phyloP scores from a whole-genome alignment of 53 echinoderm and acorn worm species.

The Stichopus horrens region DNA sequence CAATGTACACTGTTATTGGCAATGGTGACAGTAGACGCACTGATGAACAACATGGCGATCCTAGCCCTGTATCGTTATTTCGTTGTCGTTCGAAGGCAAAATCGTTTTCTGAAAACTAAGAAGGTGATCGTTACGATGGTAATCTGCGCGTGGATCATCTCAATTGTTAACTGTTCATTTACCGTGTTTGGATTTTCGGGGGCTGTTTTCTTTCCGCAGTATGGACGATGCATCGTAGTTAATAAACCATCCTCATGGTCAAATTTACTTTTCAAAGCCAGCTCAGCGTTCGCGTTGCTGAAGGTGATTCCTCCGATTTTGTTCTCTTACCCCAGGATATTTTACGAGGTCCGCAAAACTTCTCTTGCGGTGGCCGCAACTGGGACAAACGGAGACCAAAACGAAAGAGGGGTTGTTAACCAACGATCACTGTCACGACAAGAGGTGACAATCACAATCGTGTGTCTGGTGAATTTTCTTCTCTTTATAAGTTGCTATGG shows the following conservation, averaged over 20 bases:
- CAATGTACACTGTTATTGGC: background rate
- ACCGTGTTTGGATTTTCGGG: background rate
- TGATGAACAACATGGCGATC: constrained; percentile 25
- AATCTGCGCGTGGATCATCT: background rate
- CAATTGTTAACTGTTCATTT: background rate
- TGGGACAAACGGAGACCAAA: no score
- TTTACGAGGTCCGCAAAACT: constrained; percentile 23
- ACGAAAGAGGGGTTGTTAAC: background rate
- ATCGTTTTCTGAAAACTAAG: constrained; percentile 4
- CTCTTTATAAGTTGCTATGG: constrained; percentile 28
- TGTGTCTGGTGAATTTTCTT: constrained; percentile 1
- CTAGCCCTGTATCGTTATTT: constrained; percentile 33
- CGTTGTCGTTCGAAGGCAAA: constrained; percentile 12
- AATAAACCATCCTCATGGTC: background rate
- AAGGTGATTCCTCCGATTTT: constrained; percentile 6
- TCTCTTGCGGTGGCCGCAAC: background rate
- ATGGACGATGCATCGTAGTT: constrained; percentile 6
- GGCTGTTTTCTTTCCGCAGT: background rate
- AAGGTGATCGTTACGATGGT: constrained; percentile 21
- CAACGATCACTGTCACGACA: background rate
- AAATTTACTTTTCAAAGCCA: background rate
- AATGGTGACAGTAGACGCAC: background rate
- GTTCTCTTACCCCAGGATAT: constrained; percentile 18
- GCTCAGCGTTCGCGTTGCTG: background rate
- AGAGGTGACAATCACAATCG: background rate